A percentile compares a stretch with the other conserved stretches of the same genome.
phyloP scores from a whole-genome alignment of 30 jellyfish, hydroid and myxozoan species.

The Hydractinia symbiolongicarpus region DNA sequence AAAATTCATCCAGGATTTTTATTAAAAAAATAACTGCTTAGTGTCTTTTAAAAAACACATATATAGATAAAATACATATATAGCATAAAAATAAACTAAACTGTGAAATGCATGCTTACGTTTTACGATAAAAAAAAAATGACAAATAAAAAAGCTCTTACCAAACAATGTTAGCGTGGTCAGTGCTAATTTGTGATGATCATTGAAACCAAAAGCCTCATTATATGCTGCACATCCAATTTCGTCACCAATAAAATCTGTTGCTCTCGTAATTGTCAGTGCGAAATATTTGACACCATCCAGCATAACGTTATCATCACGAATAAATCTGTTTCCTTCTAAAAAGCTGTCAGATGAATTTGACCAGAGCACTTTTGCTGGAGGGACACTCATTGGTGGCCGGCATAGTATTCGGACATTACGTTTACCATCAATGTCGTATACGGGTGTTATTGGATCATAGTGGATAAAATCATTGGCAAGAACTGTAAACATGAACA shows the following conservation, averaged over 20 bases:
- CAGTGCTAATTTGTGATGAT: constrained; percentile 14
- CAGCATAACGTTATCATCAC: constrained; percentile 6
- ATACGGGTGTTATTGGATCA: neutral
- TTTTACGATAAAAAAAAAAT: neutral
- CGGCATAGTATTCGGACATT: constrained; percentile 19
- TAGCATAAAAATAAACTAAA: too few relatives aligned
- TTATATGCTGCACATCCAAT: constrained; percentile 39
- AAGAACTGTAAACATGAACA: neutral
- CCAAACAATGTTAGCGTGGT: constrained; percentile 14
- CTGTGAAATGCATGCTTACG: too few relatives aligned
- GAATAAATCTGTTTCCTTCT: neutral
- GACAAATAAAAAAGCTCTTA: neutral
- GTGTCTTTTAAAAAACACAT: too few relatives aligned
- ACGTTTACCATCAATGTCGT: neutral
- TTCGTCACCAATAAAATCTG: constrained; percentile 17
- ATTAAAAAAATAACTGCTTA: too few relatives aligned
- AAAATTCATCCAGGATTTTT: too few relatives aligned
- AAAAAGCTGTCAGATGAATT: constrained; percentile 22
- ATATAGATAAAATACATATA: too few relatives aligned
- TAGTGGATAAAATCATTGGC: constrained; percentile 4
- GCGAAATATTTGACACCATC: constrained; percentile 2
- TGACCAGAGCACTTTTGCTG: constrained; percentile 33
- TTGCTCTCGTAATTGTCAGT: constrained; percentile 8
- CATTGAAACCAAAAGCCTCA: constrained; percentile 25
- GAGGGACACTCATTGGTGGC: constrained; percentile 31